Percentiles rank a stretch among this genome's conserved stretches.
These are phyloP conservation scores for Anticlea derivata DNA, from an alignment of 2,888 invertebrate genomes.

Conservation along the genomic window DNA sequence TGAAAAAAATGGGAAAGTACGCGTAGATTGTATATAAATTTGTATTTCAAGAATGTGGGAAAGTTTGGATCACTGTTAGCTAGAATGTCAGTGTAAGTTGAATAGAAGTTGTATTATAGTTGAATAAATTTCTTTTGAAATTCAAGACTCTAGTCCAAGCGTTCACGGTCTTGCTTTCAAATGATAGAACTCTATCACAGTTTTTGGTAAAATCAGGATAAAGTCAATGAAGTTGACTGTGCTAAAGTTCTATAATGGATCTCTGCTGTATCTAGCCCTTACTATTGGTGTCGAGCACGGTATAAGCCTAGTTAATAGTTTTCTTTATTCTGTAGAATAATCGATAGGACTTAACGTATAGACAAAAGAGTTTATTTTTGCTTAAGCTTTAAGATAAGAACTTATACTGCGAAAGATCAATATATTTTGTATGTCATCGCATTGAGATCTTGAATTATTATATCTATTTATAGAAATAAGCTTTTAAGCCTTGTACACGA, in stretches of 20 bases:
- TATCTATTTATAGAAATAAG: constrained; percentile 61
- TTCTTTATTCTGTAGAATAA: constrained; percentile 51
- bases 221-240: not conserved
- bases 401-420: constrained; percentile 75
- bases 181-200: constrained; percentile 2
- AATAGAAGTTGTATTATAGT: constrained; percentile 6
- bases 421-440: constrained; percentile 79
- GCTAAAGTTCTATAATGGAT: constrained; percentile 23
- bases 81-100: constrained; percentile 10
- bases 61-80: constrained; percentile 17
- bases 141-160: constrained; percentile 23
- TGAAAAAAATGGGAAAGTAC: constrained; percentile 17
- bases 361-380: constrained; percentile 79
- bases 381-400: constrained; percentile 77
- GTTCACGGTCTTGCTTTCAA: constrained; percentile 18
- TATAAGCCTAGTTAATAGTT: constrained; percentile 68
- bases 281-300: constrained; percentile 69
- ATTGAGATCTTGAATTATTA: constrained; percentile 59
- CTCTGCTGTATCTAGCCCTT: constrained; percentile 46
- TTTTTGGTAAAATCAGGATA: not conserved
- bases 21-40: constrained; percentile 60
- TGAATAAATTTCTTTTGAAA: constrained; percentile 9
- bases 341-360: constrained; percentile 57
- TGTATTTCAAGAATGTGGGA: constrained; percentile 14
- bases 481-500: constrained; percentile 50